These are phyloP conservation scores for Chlamydotis undulata DNA, from an alignment of 2,113 vertebrate species.

Conservation along the genomic window DNA sequence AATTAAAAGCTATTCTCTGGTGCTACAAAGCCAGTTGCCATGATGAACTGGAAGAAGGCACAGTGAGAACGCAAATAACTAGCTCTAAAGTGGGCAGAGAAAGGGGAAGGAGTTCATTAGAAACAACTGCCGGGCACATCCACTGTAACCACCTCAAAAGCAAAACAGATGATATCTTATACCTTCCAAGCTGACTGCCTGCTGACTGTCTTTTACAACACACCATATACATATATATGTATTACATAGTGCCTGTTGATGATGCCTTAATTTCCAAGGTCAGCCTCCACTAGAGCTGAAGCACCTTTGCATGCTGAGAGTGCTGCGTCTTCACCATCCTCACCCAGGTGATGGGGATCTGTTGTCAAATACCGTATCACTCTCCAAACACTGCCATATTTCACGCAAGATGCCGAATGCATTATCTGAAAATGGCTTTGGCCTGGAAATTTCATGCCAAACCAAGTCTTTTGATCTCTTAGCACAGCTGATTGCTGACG, in stretches of 20 bases:
- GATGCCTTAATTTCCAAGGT: neutral
- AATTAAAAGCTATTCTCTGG: neutral
- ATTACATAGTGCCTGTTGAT: rapidly evolving
- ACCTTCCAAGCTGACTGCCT: neutral
- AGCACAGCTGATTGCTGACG: constrained; percentile 65
- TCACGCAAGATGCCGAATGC: constrained; percentile 33
- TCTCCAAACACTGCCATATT: neutral
- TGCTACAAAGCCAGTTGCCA: neutral
- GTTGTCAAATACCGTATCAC: neutral
- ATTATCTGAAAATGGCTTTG: constrained; percentile 40
- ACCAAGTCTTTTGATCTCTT: constrained; percentile 57
- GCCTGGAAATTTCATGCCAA: constrained; percentile 56
- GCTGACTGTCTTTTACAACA: neutral
- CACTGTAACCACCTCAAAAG: neutral
- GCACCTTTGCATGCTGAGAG: neutral
- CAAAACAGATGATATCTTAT: neutral
- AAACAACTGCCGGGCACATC: neutral
- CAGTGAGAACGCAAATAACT: neutral
- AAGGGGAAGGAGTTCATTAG: neutral
- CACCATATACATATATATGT: rapidly evolving
- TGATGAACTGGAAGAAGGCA: neutral
- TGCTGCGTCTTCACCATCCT: neutral
- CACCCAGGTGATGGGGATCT: neutral
- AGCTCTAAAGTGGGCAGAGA: neutral
- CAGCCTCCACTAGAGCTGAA: neutral